Base-by-base conservation (phyloP, 2,113 vertebrate species). In the Serinus canaria region DNA sequence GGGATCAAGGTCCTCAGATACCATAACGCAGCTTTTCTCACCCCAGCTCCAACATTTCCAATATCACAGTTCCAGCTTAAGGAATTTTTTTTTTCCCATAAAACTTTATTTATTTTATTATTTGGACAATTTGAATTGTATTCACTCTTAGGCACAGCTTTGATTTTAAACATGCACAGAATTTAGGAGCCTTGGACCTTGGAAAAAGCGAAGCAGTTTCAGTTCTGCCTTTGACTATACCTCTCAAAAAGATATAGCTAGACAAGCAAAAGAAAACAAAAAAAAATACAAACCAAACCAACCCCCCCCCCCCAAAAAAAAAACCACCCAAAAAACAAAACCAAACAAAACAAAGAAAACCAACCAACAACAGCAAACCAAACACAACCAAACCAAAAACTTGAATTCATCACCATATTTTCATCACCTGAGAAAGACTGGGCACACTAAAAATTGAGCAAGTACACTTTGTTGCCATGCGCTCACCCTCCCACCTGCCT, bases 401-500 rank as follows among this genome's bases (percentile, higher is more conserved):
- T 56, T 84, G n/a, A 39, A 77, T 53, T 78, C 25, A 63, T 58
- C 22, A 60, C 8, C 4, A 6, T 55, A 43, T 80, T 95, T 90
- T 64, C 8, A 20, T 73, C 67, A 62, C 14, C 55, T 69, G 55
- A 64, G 39, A 82, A 80, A 21, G 39, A 69, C 31, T 82, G n/a
- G 27, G 21, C 41, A 49, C 15, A 37, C 53, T 62, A 28, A 33
- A 90, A 91, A 94, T 55, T n/a, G 4, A 59, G n/a, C 73, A 88
- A 86, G 46, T n/a, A 66, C 63, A 27, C 59, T 87, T 81, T 90
- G 53, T 68, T 94, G 76, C 66, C 30, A 3, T 43, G 58, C 17
- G 31, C 55, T 87, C 22, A 23, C 12, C 44, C 84, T 96, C 89
- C 87, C 92, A 96, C 74, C 76, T 90, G 82, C 43, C 47, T 82